phyloP scores from a whole-genome alignment of 2,113 vertebrate genomes.

The Rhegmatorhina hoffmannsi region DNA sequence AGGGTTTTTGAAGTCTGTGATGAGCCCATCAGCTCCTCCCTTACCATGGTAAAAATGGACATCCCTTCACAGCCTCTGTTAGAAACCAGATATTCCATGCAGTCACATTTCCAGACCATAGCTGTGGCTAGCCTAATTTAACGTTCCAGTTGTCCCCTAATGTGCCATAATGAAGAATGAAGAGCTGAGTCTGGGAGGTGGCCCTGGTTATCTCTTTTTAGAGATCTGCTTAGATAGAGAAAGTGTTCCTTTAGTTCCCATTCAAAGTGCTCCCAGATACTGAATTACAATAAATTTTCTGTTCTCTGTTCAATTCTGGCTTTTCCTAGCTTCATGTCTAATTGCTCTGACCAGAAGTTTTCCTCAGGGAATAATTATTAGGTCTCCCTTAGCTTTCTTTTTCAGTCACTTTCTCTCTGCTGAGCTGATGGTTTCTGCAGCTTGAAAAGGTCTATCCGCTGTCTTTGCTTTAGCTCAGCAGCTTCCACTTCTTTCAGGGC shows the following conservation, averaged over 20 bases:
- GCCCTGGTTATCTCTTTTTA: neutral
- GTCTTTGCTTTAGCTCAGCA: neutral
- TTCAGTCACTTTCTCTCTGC: neutral
- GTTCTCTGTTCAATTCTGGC: neutral
- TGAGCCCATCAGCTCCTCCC: neutral
- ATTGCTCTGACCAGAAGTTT: slow-evolving; percentile 39
- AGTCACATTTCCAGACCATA: neutral
- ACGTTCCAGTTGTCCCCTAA: neutral
- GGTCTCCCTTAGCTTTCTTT: neutral
- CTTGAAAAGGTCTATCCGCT: neutral
- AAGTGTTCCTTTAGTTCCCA: neutral
- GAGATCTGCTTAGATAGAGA: neutral
- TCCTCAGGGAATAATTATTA: neutral
- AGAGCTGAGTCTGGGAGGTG: neutral
- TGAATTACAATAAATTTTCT: neutral
- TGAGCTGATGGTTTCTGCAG: neutral
- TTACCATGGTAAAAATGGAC: neutral
- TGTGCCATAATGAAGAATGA: neutral
- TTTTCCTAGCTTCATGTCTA: slow-evolving; percentile 10
- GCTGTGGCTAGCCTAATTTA: neutral
- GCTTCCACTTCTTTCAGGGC: neutral
- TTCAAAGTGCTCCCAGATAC: neutral
- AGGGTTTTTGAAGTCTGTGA: neutral
- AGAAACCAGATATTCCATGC: neutral
- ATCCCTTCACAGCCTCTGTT: neutral